Base-by-base conservation (phyloP, 2,797 vertebrate species). In the Amphiprion clarkii region DNA sequence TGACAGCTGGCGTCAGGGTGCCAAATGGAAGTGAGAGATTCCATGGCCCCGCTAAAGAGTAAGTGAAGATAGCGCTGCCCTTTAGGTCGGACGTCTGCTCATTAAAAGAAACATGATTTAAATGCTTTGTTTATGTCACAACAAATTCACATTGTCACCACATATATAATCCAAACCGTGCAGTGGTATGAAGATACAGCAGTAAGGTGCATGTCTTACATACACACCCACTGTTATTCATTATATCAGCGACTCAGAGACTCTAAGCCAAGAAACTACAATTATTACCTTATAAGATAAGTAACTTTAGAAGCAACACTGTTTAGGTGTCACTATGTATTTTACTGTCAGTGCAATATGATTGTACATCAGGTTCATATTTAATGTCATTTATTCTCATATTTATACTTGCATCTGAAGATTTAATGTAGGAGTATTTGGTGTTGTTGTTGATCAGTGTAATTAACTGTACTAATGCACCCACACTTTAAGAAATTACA, bases 21-120 rank as follows among this genome's bases (percentile, higher is more conserved):
- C 63, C 77, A 86, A 91, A 87, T 76, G 71, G 79, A 89, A 78
- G 90, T 88, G 88, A 91, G 71, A 92, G 86, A 92, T 93, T 82
- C 90, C 88, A 80, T 70, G 36, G 12, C 39, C 49, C 59, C 31
- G 67, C 70, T 89, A 87, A 93, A 88, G 85, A 90, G 72, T 72
- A 51, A 49, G 76, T 70, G 74, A 76, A 81, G 86, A 91, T 85
- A 90, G 74, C 61, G 13, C 49, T 39, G 53, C 84, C 80, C 66
- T 78, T 25, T 2, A 44, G 72, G 52, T 78, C 83, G 77, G 29
- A 80, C 66, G 1, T 33, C 39, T 58, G 4, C 16, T 78, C 58
- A 67, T 74, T 66, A 72, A 74, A 72, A 42, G 36, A 67, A 81
- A 78, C 49, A 3, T 31, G 25, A 78, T 83, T 71, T 59, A 27